These are phyloP conservation scores for Nothoprocta perdicaria DNA, from an alignment of 2,113 vertebrate genomes.

Conservation along the genomic window DNA sequence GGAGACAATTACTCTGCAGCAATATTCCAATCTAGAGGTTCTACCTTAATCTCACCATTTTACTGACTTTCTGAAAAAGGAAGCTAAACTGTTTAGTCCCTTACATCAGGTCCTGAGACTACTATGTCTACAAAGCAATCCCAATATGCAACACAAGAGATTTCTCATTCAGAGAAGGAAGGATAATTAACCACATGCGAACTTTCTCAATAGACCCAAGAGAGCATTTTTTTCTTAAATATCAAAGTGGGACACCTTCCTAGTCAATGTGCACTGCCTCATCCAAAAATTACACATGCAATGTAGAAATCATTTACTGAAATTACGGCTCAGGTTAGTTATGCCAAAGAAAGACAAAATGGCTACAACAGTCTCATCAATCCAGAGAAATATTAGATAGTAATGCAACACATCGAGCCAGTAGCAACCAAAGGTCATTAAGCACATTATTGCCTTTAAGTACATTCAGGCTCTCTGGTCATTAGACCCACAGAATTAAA, in stretches of 20 bases:
- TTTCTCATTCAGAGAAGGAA: neutral
- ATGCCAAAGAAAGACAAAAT: neutral
- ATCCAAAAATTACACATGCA: neutral
- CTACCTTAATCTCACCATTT: neutral
- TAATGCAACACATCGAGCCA: neutral
- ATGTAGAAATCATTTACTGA: neutral
- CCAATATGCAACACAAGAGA: neutral
- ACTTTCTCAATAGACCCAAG: neutral
- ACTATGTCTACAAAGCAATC: neutral
- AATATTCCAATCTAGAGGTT: neutral
- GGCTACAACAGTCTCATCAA: neutral
- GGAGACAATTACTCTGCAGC: neutral
- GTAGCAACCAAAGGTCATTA: neutral
- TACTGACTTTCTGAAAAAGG: accelerated
- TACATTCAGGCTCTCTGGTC: neutral
- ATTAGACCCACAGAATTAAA: neutral
- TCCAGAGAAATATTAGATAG: neutral
- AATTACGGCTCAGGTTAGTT: neutral
- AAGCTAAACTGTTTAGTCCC: neutral
- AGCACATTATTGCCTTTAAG: neutral
- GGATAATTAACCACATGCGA: neutral
- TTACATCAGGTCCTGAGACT: neutral
- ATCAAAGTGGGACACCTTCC: neutral
- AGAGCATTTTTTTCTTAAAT: neutral
- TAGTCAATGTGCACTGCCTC: neutral